phyloP scores from a whole-genome alignment of 2,113 vertebrate species.

The Stercorarius parasiticus region DNA sequence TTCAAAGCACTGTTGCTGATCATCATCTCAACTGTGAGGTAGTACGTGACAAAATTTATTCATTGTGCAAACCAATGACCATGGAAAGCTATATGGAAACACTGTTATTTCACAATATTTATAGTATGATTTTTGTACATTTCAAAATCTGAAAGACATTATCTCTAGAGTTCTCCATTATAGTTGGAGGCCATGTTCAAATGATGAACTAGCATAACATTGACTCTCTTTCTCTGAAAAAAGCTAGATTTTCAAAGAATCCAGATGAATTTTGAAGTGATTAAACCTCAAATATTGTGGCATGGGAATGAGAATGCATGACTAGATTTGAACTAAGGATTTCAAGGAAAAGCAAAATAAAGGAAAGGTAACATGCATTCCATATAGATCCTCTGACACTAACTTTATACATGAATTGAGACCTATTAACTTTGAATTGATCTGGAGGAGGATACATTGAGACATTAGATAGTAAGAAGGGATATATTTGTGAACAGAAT shows the following conservation, averaged over 20 bases:
- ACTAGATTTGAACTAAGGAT: neutral
- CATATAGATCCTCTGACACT: neutral
- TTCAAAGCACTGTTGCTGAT: neutral
- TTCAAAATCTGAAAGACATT: neutral
- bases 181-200: neutral
- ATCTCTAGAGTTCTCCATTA: neutral
- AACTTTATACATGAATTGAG: neutral
- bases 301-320: neutral
- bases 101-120: neutral
- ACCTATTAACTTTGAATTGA: neutral
- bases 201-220: neutral
- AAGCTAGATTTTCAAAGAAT: neutral
- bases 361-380: neutral
- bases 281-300: neutral
- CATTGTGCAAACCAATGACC: neutral
- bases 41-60: neutral
- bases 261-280: neutral
- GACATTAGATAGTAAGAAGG: neutral
- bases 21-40: neutral
- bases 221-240: neutral
- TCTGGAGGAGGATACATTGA: neutral
- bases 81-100: neutral
- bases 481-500: neutral
- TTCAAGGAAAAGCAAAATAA: neutral
- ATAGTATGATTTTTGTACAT: neutral